A percentile compares a stretch with the other conserved stretches of the same genome.
Conservation (phyloP, 2,888 invertebrate genomes). For the Pachymerium ferrugineum region DNA sequence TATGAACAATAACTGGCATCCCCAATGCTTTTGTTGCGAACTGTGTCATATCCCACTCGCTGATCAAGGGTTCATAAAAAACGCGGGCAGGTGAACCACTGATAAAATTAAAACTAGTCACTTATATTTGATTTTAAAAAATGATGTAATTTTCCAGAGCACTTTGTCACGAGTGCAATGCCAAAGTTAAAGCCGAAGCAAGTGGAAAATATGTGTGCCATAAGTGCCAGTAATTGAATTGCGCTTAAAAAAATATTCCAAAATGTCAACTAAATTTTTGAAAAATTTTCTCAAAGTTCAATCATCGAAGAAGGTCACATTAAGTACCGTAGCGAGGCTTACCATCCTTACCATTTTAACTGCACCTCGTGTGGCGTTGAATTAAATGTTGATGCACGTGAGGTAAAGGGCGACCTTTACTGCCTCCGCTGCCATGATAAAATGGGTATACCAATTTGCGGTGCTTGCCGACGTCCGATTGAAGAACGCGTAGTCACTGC, state of each 20-base stretch:
- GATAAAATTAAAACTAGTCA: neutral
- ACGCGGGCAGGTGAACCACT: conserved; percentile 54
- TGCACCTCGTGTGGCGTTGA: conserved; percentile 75
- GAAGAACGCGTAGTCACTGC: conserved; percentile 99
- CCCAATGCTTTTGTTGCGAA: conserved; percentile 93
- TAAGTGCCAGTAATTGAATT: conserved; percentile 84
- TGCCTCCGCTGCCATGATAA: conserved; percentile 98
- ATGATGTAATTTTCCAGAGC: conserved; percentile 54
- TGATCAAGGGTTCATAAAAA: conserved; percentile 87
- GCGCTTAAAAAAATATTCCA: neutral
- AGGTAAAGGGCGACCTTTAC: conserved; percentile 92
- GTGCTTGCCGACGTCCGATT: conserved; percentile 96
- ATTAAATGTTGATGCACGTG: conserved; percentile 89
- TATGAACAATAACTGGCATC: conserved; percentile 99
- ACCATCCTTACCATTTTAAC: conserved; percentile 98
- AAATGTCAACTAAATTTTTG: neutral
- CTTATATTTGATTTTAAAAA: neutral
- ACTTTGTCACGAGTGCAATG: conserved; percentile 94
- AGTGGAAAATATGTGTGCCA: conserved; percentile 95
- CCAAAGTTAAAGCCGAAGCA: conserved; percentile 88
- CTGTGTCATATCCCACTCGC: conserved; percentile 86
- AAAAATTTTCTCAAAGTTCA: conserved; percentile 55
- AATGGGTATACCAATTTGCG: conserved; percentile 99
- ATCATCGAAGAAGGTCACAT: conserved; percentile 86
- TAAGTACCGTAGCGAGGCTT: conserved; percentile 90